Conservation (phyloP, 2,888 invertebrate species). For the Cantharis flavilabris region DNA sequence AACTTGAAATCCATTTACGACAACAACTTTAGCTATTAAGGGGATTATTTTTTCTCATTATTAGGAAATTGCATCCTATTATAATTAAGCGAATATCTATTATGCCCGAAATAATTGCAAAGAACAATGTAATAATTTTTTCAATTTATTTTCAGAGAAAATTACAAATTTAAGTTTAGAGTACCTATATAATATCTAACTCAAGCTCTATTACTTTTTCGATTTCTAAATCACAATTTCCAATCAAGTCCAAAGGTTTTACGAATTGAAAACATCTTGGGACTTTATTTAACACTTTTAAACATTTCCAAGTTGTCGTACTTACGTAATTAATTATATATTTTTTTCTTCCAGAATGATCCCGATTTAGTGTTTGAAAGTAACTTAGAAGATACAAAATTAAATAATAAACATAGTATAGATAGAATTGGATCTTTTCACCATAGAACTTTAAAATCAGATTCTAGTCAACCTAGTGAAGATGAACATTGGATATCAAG, state of each 20-base stretch:
- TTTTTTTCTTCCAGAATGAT: conserved; percentile 50
- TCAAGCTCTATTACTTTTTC: not conserved
- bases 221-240: not conserved
- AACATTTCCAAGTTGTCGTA: not conserved
- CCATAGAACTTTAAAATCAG: conserved; percentile 29
- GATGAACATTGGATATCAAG: conserved; percentile 50
- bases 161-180: not conserved
- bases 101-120: not conserved
- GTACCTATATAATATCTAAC: too few relatives aligned
- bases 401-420: conserved; percentile 42
- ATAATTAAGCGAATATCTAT: not conserved
- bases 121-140: not conserved
- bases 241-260: not conserved
- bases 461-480: conserved; percentile 45
- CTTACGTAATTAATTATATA: not conserved
- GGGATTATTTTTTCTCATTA: not conserved
- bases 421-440: conserved; percentile 31
- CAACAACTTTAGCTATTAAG: not conserved
- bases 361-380: conserved; percentile 54
- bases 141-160: not conserved
- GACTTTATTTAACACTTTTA: not conserved
- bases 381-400: conserved; percentile 44
- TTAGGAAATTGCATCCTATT: not conserved
- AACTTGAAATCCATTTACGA: not conserved
- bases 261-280: not conserved